Conservation (phyloP, 2,888 invertebrate species). For the Drosophila infuscata region DNA sequence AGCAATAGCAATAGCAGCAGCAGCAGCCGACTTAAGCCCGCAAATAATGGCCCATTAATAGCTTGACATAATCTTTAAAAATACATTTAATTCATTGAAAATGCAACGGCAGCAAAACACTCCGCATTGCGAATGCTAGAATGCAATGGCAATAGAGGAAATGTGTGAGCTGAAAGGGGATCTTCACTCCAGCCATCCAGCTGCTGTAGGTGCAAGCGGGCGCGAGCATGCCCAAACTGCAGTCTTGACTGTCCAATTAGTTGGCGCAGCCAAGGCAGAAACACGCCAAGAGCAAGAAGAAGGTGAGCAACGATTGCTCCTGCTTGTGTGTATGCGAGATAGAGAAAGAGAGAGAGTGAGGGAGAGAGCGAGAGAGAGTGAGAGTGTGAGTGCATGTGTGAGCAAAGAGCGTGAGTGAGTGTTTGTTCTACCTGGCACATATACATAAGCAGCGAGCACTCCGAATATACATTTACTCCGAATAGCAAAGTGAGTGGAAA, state of each 20-base stretch:
- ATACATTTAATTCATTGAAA: conserved; percentile 65
- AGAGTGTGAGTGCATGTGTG: conserved; percentile 18
- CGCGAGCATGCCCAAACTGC: conserved; percentile 55
- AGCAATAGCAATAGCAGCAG: neutral
- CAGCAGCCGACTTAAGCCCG: conserved; percentile 37
- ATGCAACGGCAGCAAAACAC: conserved; percentile 27
- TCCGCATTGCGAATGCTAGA: conserved; percentile 25
- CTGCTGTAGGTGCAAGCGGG: conserved; percentile 52
- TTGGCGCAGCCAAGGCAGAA: conserved; percentile 53
- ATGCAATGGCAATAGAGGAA: conserved; percentile 49
- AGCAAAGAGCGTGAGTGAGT: conserved; percentile 26
- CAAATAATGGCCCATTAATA: conserved; percentile 58
- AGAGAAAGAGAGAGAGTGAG: conserved; percentile 14
- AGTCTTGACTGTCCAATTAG: conserved; percentile 63
- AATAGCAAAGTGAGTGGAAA: conserved; percentile 40
- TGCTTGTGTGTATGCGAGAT: neutral
- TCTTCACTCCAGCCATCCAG: conserved; percentile 18
- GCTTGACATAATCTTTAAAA: conserved; percentile 58
- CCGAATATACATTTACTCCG: conserved; percentile 63
- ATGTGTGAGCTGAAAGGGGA: conserved; percentile 24
- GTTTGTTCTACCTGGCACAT: conserved; percentile 37
- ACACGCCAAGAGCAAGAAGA: conserved; percentile 25
- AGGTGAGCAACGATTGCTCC: conserved; percentile 38
- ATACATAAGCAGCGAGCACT: conserved; percentile 55
- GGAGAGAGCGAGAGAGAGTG: neutral